Conservation (phyloP, 2,888 invertebrate genomes). For the Junonia oenone region DNA sequence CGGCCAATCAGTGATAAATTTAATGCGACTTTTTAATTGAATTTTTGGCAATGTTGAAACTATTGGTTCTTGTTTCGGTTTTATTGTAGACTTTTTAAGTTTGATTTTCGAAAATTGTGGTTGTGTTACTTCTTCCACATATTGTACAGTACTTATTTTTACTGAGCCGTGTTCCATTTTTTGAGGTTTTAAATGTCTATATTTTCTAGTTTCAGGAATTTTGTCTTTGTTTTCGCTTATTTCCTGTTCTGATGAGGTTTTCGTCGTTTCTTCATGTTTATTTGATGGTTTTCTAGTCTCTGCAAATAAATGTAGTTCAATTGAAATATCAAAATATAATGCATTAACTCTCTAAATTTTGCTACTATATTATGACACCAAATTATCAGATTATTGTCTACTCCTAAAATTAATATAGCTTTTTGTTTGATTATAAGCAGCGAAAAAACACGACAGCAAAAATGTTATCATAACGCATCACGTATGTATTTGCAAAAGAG, state of each 20-base stretch:
- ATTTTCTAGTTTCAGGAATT: conserved; percentile 29
- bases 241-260: conserved; percentile 21
- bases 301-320: not conserved
- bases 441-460: too few species aligned
- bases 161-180: conserved; percentile 81
- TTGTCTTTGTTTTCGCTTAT: conserved; percentile 29
- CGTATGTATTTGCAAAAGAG: too few species aligned
- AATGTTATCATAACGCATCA: too few species aligned
- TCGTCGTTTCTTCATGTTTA: conserved; percentile 31
- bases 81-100: conserved; percentile 78
- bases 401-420: too few species aligned
- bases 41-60: conserved; percentile 80
- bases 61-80: conserved; percentile 66
- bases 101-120: conserved; percentile 84
- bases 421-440: too few species aligned
- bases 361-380: too few species aligned
- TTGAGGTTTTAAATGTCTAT: conserved; percentile 60
- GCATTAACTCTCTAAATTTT: too few species aligned
- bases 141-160: conserved; percentile 80
- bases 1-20: conserved; percentile 80
- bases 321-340: too few species aligned
- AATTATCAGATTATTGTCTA: too few species aligned
- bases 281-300: not conserved
- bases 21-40: conserved; percentile 85
- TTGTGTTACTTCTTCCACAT: conserved; percentile 75